Percentiles rank a stretch among this genome's conserved stretches.
phyloP scores from a whole-genome alignment of 2,888 invertebrate species.

The Anarsia innoxiella region DNA sequence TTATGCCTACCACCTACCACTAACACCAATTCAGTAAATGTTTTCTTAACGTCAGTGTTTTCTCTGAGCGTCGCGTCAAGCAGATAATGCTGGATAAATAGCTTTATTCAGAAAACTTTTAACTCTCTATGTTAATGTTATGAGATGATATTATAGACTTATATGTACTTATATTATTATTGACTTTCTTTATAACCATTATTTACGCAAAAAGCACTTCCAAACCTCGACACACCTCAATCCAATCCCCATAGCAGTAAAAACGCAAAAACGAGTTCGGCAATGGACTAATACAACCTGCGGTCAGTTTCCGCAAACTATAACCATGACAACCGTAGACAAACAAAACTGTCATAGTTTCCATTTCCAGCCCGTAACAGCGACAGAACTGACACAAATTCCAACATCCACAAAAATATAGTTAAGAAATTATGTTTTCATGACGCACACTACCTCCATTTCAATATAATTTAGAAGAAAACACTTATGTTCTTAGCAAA shows the following conservation, averaged over 20 bases:
- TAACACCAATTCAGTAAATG: no score
- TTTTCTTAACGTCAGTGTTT: no score
- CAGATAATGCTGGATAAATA: no score
- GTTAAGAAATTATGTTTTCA: slow-evolving; percentile 47
- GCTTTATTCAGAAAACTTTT: no score
- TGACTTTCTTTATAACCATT: no score
- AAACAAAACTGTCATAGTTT: slow-evolving; percentile 58
- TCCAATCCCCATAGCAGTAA: no score
- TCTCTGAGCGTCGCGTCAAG: no score
- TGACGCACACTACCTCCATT: slow-evolving; percentile 35
- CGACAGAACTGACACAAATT: slow-evolving; percentile 45
- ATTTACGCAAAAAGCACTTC: no score
- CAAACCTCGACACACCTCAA: no score
- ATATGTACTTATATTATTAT: no score
- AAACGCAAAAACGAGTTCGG: neutral
- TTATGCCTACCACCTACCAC: neutral
- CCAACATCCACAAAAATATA: slow-evolving; percentile 29
- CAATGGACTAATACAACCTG: neutral
- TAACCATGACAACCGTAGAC: slow-evolving; percentile 43
- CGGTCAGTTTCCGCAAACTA: slow-evolving; percentile 45
- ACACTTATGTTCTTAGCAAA: slow-evolving; percentile 38
- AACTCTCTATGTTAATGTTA: no score
- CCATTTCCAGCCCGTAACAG: slow-evolving; percentile 33
- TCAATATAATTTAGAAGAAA: slow-evolving; percentile 28
- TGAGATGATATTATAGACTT: no score